phyloP scores from a whole-genome alignment of 2,888 invertebrate species.

The Trypoxylon attenuatum region DNA sequence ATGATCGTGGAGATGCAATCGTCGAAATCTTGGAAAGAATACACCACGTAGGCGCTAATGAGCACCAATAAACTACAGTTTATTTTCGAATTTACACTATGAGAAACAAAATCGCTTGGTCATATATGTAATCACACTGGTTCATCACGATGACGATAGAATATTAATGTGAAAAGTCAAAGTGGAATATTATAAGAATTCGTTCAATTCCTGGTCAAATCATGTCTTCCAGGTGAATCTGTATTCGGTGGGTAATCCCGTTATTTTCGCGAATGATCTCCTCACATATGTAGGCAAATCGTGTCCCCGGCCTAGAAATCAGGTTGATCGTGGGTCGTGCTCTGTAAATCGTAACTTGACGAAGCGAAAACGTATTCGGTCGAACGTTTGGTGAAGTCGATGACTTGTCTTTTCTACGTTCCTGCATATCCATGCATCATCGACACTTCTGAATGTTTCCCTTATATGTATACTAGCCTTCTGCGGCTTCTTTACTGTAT shows the following conservation, averaged over 20 bases:
- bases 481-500: too few relatives aligned
- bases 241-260: conserved; percentile 29
- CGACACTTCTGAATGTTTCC: too few relatives aligned
- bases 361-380: conserved; percentile 26
- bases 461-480: too few relatives aligned
- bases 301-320: conserved; percentile 60
- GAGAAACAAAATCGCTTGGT: neutral
- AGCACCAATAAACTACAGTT: neutral
- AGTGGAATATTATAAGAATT: conserved; percentile 15
- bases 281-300: conserved; percentile 32
- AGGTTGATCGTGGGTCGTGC: conserved; percentile 36
- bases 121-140: too few relatives aligned
- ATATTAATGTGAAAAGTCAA: too few relatives aligned
- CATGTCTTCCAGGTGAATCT: neutral
- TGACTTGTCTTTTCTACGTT: too few relatives aligned
- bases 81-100: too few relatives aligned
- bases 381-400: conserved; percentile 22
- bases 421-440: conserved; percentile 5
- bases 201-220: neutral
- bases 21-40: neutral
- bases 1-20: neutral
- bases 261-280: conserved; percentile 37
- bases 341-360: conserved; percentile 47
- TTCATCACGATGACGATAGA: too few relatives aligned
- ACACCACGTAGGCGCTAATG: neutral